Conservation (phyloP, 1,140 invertebrate genomes). For the Anoplolepis gracilipes region DNA sequence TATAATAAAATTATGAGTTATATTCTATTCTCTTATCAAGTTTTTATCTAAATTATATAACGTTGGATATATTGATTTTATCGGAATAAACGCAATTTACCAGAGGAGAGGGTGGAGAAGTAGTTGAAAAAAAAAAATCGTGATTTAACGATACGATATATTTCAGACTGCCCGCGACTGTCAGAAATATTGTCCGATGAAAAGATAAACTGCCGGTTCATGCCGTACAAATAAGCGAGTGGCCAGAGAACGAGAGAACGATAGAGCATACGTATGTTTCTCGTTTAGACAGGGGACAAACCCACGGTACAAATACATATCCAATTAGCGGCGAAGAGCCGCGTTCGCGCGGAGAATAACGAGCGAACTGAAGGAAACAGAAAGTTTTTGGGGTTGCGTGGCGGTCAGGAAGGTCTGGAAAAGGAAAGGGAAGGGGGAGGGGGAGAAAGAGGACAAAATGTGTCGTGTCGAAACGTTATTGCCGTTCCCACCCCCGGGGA, state of each 20-base stretch:
- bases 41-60: not conserved
- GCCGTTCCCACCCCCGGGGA: slow-evolving; percentile 50
- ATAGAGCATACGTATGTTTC: not conserved
- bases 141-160: slow-evolving; percentile 44
- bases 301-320: slow-evolving; percentile 64
- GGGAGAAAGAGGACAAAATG: slow-evolving; percentile 32
- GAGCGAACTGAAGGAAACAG: slow-evolving; percentile 68
- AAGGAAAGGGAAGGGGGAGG: not conserved
- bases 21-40: not conserved
- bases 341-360: slow-evolving; percentile 55
- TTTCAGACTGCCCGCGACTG: slow-evolving; percentile 18
- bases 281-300: not conserved
- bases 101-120: not conserved
- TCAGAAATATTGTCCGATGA: slow-evolving; percentile 40
- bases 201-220: slow-evolving; percentile 43
- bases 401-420: too few species aligned
- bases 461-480: slow-evolving; percentile 75
- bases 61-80: slow-evolving; percentile 13
- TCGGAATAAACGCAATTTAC: slow-evolving; percentile 4
- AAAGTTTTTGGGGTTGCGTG: slow-evolving; percentile 46
- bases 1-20: not conserved
- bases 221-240: slow-evolving; percentile 28
- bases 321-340: slow-evolving; percentile 65
- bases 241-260: slow-evolving; percentile 16
- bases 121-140: slow-evolving; percentile 23